Evolutionary conservation across 2,888 invertebrate species (phyloP).

Genomic region (Blastobasis adustella): DNA sequence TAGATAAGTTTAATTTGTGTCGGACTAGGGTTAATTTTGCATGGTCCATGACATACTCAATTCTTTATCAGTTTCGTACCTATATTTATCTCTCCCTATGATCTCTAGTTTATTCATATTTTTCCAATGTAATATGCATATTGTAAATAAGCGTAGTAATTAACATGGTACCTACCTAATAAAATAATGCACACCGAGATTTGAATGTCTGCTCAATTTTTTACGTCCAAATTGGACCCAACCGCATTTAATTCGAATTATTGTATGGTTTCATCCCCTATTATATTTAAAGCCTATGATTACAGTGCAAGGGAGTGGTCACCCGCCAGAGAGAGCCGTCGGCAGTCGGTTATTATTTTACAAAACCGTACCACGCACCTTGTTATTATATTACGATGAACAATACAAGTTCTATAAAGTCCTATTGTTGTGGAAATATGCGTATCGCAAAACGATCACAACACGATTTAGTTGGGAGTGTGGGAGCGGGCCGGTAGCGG

Average conservation of each 20-base stretch:
- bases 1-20: no score
- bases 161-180: no score
- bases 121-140: no score
- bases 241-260: constrained; percentile 30
- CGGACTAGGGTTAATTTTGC: no score
- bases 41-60: no score
- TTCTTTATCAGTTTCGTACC: no score
- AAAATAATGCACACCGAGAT: no score
- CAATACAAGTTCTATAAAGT: constrained; percentile 14
- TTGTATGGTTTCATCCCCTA: constrained; percentile 22
- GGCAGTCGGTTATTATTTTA: constrained; percentile 31
- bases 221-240: constrained; percentile 2
- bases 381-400: constrained; percentile 15
- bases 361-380: constrained; percentile 14
- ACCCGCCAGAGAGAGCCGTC: constrained; percentile 21
- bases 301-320: constrained; percentile 32
- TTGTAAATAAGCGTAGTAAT: no score
- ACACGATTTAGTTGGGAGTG: constrained; percentile 7
- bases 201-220: no score
- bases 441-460: constrained; percentile 16
- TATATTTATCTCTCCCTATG: no score
- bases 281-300: constrained; percentile 34
- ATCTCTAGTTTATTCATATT: no score
- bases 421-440: constrained; percentile 16
- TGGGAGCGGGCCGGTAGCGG: constrained; percentile 6